Evolutionary conservation across 2,888 invertebrate species (phyloP), one percentile per base, ranked within the genome.

Genomic region (Tortrix viridana): DNA sequence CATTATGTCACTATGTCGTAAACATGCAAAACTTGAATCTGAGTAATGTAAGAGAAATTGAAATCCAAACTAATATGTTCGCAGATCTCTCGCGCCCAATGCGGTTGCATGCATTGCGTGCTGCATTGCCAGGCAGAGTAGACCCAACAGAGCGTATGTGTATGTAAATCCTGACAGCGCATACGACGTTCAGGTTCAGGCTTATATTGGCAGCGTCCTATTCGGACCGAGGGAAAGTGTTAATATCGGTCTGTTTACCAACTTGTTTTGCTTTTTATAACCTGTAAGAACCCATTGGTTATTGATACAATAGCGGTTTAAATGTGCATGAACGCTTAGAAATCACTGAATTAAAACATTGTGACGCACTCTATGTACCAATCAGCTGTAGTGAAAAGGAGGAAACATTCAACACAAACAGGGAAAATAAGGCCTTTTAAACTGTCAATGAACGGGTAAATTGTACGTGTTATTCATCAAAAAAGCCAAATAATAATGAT

Each of bases 21-120:
- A 32, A 32, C 32, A 32, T 32, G 38, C 22, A 23, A 41, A 41
- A 56, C 47, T 16, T 32, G 44, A 22, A 41, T 48, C 44, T 46
- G 26, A 18, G 47, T 47, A 58, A 57, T 47, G 52, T 26, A 58
- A 58, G 63, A 63, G 63, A 63, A 63, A 63, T 48, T 63, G 57
- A 58, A 63, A 62, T 57, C 56, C 47, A 53, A 63, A 6, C 5
- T n/a, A 41, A 63, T 58, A 47, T 58, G 43, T 57, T 57, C 56
- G 55, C 52, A 47, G 57, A 58, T 63, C 57, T 63, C 58, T 47
- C 46, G 16, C 18, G 26, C 18, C 32, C 56, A 14, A 23, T 44
- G 43, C 55, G 43, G 32, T 44, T 38, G 47, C 58, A 53, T 46
- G 47, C 52, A 41, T 52, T 46, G 41, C 47, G 38, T 58, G 54